Evolutionary conservation across 2,113 vertebrate genomes (phyloP), one percentile per base, ranked within the genome.

Genomic region (Stigmatopora argus): DNA sequence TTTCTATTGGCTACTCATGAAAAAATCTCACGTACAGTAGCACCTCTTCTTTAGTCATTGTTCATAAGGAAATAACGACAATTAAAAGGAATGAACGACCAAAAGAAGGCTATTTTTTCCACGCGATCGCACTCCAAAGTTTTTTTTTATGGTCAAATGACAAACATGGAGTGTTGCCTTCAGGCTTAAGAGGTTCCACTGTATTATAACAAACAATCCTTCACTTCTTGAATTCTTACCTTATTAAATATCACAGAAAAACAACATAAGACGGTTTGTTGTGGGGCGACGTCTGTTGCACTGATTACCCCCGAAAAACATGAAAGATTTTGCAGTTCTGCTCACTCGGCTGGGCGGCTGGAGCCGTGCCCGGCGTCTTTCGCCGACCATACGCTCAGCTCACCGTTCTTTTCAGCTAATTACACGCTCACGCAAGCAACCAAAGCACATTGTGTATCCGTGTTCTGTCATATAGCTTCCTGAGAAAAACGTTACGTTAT

Each of bases 1-100:
- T 59, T 41, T 63, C 45, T 23, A 72, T 70, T 78, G 65, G 69
- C 34, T 12, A n/a, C 34, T 19, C 19, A 48, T 48, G 14, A 5
- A 48, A 48, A 17, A 48, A 3, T 48, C 14, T 14, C 46, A 13
- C 2, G 1, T 38, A 12, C 58, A 60, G 18, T 19, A 35, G 35
- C 41, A 44, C 58, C 35, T 60, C 35, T 19, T 13, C 1, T 41
- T 41, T 41, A 7, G 38, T 41, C 9, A 41, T 7, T 41, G 38
- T 41, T 41, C 57, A 38, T 3, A 57, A 31, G n/a, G 14, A 57
- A 57, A 57, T 57, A 3, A 34, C 17, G 23, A 11, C 9, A 57
- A 57, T 5, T 18, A 53, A 3, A 23, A 23, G 10, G 21, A 53
- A 53, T 53, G 51, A 21, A 12, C 19, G 21, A 4, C 19, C 19